These are phyloP conservation scores for Hypanus sabinus DNA, from an alignment of 2,113 vertebrate genomes.

Conservation along the genomic window DNA sequence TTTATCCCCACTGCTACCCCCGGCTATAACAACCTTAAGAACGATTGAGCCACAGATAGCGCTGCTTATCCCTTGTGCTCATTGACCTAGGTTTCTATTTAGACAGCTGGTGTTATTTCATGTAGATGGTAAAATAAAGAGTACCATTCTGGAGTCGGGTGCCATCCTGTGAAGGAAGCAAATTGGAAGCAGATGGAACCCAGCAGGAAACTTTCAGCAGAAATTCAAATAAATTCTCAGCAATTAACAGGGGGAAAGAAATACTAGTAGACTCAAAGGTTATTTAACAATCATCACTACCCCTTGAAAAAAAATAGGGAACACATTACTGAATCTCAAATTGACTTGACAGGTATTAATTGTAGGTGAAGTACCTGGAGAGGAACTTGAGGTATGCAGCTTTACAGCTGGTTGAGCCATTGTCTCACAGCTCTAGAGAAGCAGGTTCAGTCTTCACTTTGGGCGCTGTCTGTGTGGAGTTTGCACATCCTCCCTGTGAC, in stretches of 20 bases:
- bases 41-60: no score
- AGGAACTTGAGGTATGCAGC: not conserved
- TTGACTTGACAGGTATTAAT: not conserved
- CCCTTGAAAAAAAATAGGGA: not conserved
- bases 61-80: not conserved
- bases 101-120: not conserved
- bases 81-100: not conserved
- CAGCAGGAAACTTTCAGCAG: not conserved
- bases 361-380: not conserved
- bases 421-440: no score
- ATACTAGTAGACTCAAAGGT: not conserved
- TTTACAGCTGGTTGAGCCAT: no score
- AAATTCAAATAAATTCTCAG: slow-evolving; percentile 6
- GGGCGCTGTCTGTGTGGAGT: no score
- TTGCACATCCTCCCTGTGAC: no score
- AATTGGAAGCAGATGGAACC: slow-evolving; percentile 11
- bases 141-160: not conserved
- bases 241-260: not conserved
- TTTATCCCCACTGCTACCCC: no score
- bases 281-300: slow-evolving; percentile 8
- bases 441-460: no score
- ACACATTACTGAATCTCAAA: not conserved
- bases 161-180: not conserved
- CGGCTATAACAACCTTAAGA: no score
- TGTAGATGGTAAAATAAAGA: not conserved